A percentile compares a stretch with the other conserved stretches of the same genome.
Evolutionary conservation across 1,140 invertebrate species (phyloP).

Genomic region (Elymnias hypermnestra): DNA sequence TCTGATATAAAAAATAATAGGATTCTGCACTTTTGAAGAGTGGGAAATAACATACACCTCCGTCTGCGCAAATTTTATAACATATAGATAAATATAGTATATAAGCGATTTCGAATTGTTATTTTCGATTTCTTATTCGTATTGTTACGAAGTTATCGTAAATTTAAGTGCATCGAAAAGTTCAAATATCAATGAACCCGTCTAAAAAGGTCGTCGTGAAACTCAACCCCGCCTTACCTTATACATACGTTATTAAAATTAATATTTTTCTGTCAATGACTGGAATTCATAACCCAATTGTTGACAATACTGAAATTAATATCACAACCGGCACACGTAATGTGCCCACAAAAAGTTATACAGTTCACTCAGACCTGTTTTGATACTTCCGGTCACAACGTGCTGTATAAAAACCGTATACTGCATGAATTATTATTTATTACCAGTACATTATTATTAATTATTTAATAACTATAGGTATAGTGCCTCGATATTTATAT

Average conservation of each 20-base stretch:
- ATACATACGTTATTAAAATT: conserved; percentile 18
- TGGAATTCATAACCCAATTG: conserved; percentile 13
- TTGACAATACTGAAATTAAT: conserved; percentile 18
- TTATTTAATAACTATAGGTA: too few species aligned
- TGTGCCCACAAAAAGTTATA: conserved; percentile 26
- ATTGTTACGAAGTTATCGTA: too few species aligned
- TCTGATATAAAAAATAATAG: too few species aligned
- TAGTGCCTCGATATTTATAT: too few species aligned
- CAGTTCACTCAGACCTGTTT: conserved; percentile 23
- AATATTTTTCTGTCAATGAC: conserved; percentile 9
- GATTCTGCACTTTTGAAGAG: too few species aligned
- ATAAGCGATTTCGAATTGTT: too few species aligned
- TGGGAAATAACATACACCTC: too few species aligned
- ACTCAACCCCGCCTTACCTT: conserved; percentile 4
- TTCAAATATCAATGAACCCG: conserved; percentile 4
- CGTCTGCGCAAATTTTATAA: too few species aligned
- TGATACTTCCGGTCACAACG: conserved; percentile 20
- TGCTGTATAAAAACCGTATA: conserved; percentile 22
- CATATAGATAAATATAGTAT: too few species aligned
- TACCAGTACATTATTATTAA: too few species aligned
- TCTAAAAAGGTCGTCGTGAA: background rate
- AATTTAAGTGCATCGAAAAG: too few species aligned
- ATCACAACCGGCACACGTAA: conserved; percentile 28
- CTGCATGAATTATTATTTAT: conserved; percentile 13
- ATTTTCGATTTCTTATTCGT: too few species aligned